These are phyloP conservation scores for Oenanthe melanoleuca DNA, from an alignment of 2,113 vertebrate species.

Conservation along the genomic window DNA sequence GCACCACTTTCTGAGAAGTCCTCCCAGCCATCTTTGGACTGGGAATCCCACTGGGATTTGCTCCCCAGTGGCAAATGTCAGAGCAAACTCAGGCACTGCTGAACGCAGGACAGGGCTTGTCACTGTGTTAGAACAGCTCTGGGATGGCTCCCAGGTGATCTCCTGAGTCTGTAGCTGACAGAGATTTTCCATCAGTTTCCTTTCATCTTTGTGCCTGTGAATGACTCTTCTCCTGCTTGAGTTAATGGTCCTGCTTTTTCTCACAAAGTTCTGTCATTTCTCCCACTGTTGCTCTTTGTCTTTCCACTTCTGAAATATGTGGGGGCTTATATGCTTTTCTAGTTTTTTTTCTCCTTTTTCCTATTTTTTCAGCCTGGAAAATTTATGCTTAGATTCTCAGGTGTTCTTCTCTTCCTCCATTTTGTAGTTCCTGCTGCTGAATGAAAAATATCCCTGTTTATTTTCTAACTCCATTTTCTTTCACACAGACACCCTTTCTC, in stretches of 20 bases:
- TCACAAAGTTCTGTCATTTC: neutral
- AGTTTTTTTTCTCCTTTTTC: neutral
- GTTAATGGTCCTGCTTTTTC: neutral
- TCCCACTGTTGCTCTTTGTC: neutral
- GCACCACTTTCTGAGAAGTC: neutral
- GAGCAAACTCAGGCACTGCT: neutral
- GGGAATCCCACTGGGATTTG: neutral
- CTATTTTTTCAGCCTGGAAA: neutral
- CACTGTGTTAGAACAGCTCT: neutral
- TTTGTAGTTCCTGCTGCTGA: neutral
- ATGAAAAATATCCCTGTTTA: neutral
- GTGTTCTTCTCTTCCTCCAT: neutral
- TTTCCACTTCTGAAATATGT: neutral
- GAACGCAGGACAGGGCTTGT: neutral
- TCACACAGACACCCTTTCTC: neutral
- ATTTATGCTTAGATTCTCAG: neutral
- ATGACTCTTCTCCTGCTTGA: neutral
- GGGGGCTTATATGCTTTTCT: neutral
- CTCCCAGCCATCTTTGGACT: neutral
- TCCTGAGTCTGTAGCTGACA: neutral
- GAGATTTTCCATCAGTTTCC: neutral
- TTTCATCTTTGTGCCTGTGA: neutral
- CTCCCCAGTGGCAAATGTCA: fast-evolving
- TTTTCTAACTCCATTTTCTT: neutral
- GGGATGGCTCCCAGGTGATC: neutral